A percentile compares a stretch with the other conserved stretches of the same genome.
phyloP scores from a whole-genome alignment of 2,797 vertebrate species.

The Ptychobarbus kaznakovi region DNA sequence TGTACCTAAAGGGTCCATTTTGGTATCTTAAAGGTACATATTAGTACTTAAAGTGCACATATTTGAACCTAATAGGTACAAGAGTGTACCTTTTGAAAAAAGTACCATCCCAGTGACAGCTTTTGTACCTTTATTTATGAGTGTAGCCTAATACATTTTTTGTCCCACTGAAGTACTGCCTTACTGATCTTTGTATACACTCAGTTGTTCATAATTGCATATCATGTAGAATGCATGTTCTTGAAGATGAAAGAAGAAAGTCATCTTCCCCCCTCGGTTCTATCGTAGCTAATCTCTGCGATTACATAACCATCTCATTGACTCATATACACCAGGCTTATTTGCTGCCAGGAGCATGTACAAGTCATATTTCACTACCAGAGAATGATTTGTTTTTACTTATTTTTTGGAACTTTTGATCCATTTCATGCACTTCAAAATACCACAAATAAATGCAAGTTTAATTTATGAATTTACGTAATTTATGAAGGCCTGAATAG shows the following conservation, averaged over 20 bases:
- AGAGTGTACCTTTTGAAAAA: too few relatives aligned
- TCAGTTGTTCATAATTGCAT: constrained; percentile 32
- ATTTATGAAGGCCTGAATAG: not conserved
- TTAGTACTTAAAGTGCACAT: too few relatives aligned
- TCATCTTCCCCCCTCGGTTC: constrained; percentile 23
- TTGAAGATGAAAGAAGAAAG: constrained; percentile 27
- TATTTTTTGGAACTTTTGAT: not conserved
- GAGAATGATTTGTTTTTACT: not conserved
- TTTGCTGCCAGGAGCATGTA: not conserved
- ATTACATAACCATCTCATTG: constrained; percentile 17
- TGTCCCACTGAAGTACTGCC: not conserved
- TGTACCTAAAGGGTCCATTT: too few relatives aligned
- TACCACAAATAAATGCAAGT: not conserved
- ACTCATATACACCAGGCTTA: not conserved
- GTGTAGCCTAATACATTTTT: not conserved
- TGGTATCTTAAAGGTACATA: too few relatives aligned
- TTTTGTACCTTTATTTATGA: too few relatives aligned
- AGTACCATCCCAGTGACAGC: too few relatives aligned
- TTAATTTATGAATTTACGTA: not conserved
- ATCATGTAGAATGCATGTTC: constrained; percentile 49
- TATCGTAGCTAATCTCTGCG: not conserved
- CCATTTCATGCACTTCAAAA: not conserved
- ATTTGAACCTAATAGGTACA: too few relatives aligned
- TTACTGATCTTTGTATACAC: not conserved
- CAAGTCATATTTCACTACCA: constrained; percentile 9